Conservation (phyloP, 2,797 vertebrate species). For the Pteropus rufus region DNA sequence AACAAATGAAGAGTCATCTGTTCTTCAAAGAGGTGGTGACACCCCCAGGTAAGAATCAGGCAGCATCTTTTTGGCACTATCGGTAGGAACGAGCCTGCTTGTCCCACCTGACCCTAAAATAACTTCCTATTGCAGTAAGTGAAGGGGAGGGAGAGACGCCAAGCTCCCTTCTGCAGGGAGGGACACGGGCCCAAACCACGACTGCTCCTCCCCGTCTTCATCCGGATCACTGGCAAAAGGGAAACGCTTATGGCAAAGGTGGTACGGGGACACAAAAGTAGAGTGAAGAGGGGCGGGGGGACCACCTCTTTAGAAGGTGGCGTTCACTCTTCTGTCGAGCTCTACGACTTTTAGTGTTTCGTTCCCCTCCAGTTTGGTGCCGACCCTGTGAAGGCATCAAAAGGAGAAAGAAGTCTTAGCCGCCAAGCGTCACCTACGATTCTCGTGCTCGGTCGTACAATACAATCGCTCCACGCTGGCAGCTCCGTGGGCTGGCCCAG, state of each 20-base stretch:
- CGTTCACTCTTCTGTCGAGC: conserved; percentile 93
- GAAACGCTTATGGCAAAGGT: conserved; percentile 54
- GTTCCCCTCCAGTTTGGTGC: conserved; percentile 86
- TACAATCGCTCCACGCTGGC: rapidly evolving
- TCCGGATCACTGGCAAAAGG: neutral
- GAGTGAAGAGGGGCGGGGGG: neutral
- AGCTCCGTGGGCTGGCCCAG: rapidly evolving
- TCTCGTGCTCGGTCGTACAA: rapidly evolving
- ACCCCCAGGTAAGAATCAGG: neutral
- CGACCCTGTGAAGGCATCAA: conserved; percentile 74
- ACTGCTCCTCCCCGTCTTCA: conserved; percentile 64
- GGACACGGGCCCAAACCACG: neutral
- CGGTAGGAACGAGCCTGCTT: neutral
- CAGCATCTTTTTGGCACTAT: neutral
- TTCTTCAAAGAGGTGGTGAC: neutral
- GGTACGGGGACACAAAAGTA: conserved; percentile 21
- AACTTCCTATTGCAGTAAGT: conserved; percentile 35
- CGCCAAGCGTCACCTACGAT: neutral
- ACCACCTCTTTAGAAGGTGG: conserved; percentile 89
- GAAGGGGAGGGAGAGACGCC: rapidly evolving
- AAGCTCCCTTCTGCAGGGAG: neutral
- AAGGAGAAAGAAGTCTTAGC: conserved; percentile 60
- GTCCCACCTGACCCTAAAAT: neutral
- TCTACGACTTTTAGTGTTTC: conserved; percentile 92
- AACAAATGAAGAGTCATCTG: neutral